A percentile compares a stretch with the other conserved stretches of the same genome.
Conservation (phyloP, 2,113 vertebrate genomes). For the Rhineura floridana region DNA sequence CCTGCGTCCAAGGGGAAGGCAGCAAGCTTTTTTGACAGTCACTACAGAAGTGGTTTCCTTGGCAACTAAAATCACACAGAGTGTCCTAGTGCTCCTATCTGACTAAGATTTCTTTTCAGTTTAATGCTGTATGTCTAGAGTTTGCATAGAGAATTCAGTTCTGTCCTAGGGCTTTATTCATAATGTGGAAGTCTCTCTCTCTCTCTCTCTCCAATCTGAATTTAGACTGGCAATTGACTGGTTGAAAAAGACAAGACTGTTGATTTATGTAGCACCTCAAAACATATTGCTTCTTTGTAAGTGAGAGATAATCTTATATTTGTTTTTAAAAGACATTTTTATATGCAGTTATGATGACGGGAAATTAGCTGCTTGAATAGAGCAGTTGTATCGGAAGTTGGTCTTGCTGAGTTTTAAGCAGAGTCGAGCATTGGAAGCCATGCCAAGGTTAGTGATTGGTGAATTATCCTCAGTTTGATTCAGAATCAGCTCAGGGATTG, state of each 20-base stretch:
- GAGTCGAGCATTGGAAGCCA: neutral
- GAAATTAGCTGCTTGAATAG: neutral
- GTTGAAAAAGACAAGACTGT: neutral
- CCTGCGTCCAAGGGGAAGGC: conserved; percentile 52
- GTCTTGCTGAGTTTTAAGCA: neutral
- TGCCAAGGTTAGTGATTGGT: neutral
- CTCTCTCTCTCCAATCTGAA: conserved; percentile 34
- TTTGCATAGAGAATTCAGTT: conserved; percentile 53
- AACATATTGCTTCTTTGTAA: neutral
- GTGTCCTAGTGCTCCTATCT: conserved; percentile 57
- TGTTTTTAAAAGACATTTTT: neutral
- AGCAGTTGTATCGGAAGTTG: neutral
- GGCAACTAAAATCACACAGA: conserved; percentile 57
- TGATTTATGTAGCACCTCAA: neutral
- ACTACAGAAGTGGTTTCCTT: conserved; percentile 69
- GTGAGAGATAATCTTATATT: neutral
- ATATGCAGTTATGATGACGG: neutral
- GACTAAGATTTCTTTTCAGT: conserved; percentile 65
- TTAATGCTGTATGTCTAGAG: conserved; percentile 42
- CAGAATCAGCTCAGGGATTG: neutral
- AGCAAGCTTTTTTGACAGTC: conserved; percentile 64
- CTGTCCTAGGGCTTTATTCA: conserved; percentile 47
- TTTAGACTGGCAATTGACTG: conserved; percentile 20
- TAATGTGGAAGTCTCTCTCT: conserved; percentile 34
- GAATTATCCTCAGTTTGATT: neutral